Evolutionary conservation across 2,888 invertebrate genomes (phyloP).

Genomic region (Cephus spinipes): DNA sequence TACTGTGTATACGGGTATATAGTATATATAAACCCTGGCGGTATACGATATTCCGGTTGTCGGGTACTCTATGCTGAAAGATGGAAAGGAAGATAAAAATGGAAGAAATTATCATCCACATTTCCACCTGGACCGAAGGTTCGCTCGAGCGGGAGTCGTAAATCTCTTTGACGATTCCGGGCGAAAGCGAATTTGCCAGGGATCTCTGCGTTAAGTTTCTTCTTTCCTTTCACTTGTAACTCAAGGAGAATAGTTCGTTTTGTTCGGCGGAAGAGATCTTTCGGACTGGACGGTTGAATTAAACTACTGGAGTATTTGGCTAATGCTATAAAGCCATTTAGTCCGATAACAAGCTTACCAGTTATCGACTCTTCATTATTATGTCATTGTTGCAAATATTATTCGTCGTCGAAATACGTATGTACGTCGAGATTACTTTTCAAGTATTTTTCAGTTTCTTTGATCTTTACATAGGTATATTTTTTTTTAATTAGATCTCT

Average conservation of each 20-base stretch:
- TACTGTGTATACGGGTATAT: not conserved
- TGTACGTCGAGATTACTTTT: not conserved
- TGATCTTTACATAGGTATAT: not conserved
- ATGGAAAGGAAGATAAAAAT: not conserved
- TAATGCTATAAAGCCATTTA: not conserved
- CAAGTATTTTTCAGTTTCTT: not conserved
- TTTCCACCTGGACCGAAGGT: not conserved
- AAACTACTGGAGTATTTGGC: not conserved
- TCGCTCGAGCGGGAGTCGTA: not conserved
- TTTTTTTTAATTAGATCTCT: not conserved
- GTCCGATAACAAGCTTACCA: not conserved
- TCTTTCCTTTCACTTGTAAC: conserved; percentile 11
- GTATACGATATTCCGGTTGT: not conserved
- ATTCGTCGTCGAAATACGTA: too few relatives aligned
- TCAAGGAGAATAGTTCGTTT: conserved; percentile 3
- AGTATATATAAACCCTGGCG: not conserved
- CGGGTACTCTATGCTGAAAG: not conserved
- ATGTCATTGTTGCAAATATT: not conserved
- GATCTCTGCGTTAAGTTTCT: conserved; percentile 6
- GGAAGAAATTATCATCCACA: not conserved
- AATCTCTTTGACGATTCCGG: conserved; percentile 7
- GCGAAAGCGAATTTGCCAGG: conserved; percentile 2
- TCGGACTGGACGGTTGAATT: not conserved
- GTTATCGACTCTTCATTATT: not conserved
- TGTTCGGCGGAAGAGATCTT: not conserved